A percentile compares a stretch with the other conserved stretches of the same genome.
These are phyloP conservation scores for Sycophila sp. DNA, from an alignment of 1,140 invertebrate species.

Conservation along the genomic window DNA sequence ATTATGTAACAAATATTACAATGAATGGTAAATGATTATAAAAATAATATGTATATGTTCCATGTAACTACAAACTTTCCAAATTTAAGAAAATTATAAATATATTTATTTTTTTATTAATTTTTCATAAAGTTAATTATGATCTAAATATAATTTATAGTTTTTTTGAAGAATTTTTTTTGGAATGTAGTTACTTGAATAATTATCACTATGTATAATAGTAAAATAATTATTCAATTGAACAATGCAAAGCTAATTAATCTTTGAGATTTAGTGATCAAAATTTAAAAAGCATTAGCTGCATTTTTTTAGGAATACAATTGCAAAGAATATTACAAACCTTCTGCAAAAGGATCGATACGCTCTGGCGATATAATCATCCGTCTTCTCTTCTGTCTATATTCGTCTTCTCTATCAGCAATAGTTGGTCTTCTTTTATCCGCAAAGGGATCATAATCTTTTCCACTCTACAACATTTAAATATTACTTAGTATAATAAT, in stretches of 20 bases:
- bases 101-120: too few species aligned
- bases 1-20: not conserved
- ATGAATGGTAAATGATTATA: not conserved
- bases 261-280: too few species aligned
- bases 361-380: constrained; percentile 96
- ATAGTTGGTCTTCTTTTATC: constrained; percentile 91
- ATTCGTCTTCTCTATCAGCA: constrained; percentile 96
- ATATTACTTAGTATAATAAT: not conserved
- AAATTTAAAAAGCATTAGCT: constrained; percentile 17
- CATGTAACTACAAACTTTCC: not conserved
- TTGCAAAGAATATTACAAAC: constrained; percentile 71
- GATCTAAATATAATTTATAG: too few species aligned
- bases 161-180: too few species aligned
- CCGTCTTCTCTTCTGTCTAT: constrained; percentile 85
- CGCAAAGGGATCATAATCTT: constrained; percentile 96
- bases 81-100: not conserved
- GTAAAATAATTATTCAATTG: too few species aligned
- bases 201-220: too few species aligned
- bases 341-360: constrained; percentile 97
- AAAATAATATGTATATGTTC: not conserved
- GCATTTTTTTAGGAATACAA: constrained; percentile 22
- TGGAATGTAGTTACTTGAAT: constrained; percentile 5
- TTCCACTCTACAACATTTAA: constrained; percentile 76
- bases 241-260: too few species aligned
- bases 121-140: too few species aligned